Conservation (phyloP, 64 coral and sea anemone genomes). For the Acropora yongei region DNA sequence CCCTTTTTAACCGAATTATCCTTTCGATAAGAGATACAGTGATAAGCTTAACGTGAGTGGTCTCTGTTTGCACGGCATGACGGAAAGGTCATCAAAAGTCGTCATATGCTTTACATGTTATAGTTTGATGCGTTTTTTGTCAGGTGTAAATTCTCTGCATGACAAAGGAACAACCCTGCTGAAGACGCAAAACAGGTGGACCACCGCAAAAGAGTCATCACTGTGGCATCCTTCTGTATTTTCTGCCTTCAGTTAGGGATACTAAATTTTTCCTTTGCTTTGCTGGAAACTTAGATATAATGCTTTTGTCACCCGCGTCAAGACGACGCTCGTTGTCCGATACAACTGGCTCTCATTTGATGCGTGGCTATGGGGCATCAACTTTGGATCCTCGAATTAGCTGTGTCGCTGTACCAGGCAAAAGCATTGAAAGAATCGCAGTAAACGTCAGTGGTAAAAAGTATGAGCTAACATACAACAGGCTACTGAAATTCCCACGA, state of each 20-base stretch:
- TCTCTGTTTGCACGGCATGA: background rate
- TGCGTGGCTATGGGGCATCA: background rate
- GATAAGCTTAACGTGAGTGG: background rate
- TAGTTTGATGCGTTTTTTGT: background rate
- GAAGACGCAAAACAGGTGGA: background rate
- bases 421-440: slow-evolving; percentile 17
- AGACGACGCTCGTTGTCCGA: slow-evolving; percentile 13
- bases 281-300: background rate
- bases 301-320: background rate
- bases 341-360: background rate
- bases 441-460: slow-evolving; percentile 68
- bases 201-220: background rate
- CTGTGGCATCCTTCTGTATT: background rate
- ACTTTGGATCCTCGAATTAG: background rate
- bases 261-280: background rate
- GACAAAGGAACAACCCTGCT: background rate
- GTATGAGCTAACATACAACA: slow-evolving; percentile 28
- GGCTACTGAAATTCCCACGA: slow-evolving; percentile 33
- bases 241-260: background rate
- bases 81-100: background rate
- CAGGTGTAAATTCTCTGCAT: background rate
- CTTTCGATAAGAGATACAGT: too few species aligned
- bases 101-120: background rate
- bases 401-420: slow-evolving; percentile 12
- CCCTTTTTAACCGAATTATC: too few species aligned